These are phyloP conservation scores for Spatula versicolor DNA, from an alignment of 2,797 vertebrate genomes.

Conservation along the genomic window DNA sequence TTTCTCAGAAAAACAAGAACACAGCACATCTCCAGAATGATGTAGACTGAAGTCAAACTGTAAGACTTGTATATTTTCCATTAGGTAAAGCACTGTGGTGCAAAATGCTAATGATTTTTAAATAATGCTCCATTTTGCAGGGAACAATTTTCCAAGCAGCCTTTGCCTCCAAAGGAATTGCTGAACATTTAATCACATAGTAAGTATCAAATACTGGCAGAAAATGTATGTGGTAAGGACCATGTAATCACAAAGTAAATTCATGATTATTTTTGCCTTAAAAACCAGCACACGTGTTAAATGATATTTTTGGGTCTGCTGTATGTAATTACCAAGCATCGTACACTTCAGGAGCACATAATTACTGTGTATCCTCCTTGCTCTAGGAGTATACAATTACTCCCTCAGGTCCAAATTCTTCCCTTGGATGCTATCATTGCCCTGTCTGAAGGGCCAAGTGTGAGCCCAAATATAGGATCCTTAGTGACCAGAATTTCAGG, in stretches of 20 bases:
- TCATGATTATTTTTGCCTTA: conserved; percentile 78
- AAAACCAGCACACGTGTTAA: conserved; percentile 80
- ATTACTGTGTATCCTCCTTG: conserved; percentile 58
- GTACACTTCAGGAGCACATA: conserved; percentile 61
- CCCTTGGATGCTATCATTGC: conserved; percentile 16
- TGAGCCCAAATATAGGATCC: background rate
- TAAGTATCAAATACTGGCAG: conserved; percentile 74
- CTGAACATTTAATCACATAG: conserved; percentile 74
- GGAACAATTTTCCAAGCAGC: conserved; percentile 62
- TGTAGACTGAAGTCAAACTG: background rate
- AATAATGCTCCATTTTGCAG: conserved; percentile 65
- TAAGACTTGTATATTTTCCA: conserved; percentile 29
- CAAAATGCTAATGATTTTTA: conserved; percentile 70
- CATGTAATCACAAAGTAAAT: conserved; percentile 78
- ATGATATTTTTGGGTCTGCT: conserved; percentile 76
- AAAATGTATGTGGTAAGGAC: conserved; percentile 70
- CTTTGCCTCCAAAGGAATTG: conserved; percentile 70
- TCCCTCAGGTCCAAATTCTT: conserved; percentile 53
- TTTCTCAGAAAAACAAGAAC: conserved; percentile 48
- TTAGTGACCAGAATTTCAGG: background rate
- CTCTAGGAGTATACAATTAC: conserved; percentile 71
- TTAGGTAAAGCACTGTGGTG: conserved; percentile 63
- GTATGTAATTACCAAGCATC: conserved; percentile 71
- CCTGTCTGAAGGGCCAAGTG: conserved; percentile 26
- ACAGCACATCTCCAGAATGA: conserved; percentile 37